Base-by-base conservation (phyloP, 2,113 vertebrate genomes). In the Apistogramma diplotaenia region DNA sequence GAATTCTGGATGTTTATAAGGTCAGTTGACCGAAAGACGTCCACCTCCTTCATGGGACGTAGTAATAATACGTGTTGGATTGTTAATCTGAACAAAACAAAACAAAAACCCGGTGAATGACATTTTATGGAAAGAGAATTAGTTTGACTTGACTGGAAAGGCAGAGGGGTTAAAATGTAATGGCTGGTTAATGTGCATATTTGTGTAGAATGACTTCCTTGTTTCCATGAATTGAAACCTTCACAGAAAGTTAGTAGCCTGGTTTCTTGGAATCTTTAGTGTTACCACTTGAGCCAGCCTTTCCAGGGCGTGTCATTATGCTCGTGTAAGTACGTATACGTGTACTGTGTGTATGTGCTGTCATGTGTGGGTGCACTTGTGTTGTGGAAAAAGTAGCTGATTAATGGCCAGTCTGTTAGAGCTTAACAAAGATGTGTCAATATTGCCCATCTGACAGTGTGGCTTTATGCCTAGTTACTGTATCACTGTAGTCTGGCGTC, bases 1-100 rank as follows among this genome's bases (percentile, higher is more conserved):
- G 98, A 61, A 97, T 98, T 77, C 95, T 99, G 85, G 98, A 99
- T 76, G 97, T 99, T 90, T 99, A 99, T 79, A 99, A 99, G 97
- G 98, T 99, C 94, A 93, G 90, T 85, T 12, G 60, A 81, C 33
- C n/a, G 43, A 84, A 65, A 78, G 13, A 25, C 51, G 18, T 58
- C 43, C 25, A 13, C n/a, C 18, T 11, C 56, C 35, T 61, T 77
- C n/a, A 70, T 18, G 27, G 40, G 16, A 70, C 51, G 43, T 51
- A 70, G 43, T 51, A n/a, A 49, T 31, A 49, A 70, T n/a, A 51
- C 29, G 27, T 37, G 29, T 21, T 57, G 7, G 54, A n/a, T 18
- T 19, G n/a, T 49, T 49, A 49, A 49, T 5, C 12, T 46, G 43
- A 29, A 29, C 7, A 46, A 46, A 46, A 11, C 35, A 37, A 37